Conservation (phyloP, 2,797 vertebrate species). For the Chaetodon trifasciatus region DNA sequence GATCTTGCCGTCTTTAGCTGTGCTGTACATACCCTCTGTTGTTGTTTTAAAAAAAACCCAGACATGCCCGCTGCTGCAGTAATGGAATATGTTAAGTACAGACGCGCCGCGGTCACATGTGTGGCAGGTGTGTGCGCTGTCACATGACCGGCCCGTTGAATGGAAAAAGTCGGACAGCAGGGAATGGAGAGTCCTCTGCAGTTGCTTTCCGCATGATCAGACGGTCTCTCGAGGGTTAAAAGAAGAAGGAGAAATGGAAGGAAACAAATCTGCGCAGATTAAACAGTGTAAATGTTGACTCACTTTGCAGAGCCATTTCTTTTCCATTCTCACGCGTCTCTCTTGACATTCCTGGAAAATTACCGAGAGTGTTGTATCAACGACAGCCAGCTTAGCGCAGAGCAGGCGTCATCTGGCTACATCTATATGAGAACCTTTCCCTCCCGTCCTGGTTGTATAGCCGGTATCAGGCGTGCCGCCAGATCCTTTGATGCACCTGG, state of each 20-base stretch:
- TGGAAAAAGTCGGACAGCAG: slow-evolving; percentile 7
- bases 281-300: slow-evolving; percentile 30
- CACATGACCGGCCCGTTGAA: not conserved
- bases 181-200: not conserved
- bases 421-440: not conserved
- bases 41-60: not conserved
- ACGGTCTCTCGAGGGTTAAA: not conserved
- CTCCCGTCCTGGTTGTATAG: not conserved
- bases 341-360: slow-evolving; percentile 18
- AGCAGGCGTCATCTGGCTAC: not conserved
- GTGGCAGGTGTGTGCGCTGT: not conserved
- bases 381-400: not conserved
- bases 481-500: slow-evolving; percentile 2
- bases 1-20: not conserved
- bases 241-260: slow-evolving; percentile 7
- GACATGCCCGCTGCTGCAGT: slow-evolving; percentile 6
- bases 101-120: not conserved
- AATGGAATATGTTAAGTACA: slow-evolving; percentile 12
- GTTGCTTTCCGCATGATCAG: not conserved
- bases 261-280: not conserved
- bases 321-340: not conserved
- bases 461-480: not conserved
- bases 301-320: not conserved
- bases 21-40: not conserved
- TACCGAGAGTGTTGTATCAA: not conserved